Evolutionary conservation across 1,140 invertebrate genomes (phyloP).

Genomic region (Linepithema humile): DNA sequence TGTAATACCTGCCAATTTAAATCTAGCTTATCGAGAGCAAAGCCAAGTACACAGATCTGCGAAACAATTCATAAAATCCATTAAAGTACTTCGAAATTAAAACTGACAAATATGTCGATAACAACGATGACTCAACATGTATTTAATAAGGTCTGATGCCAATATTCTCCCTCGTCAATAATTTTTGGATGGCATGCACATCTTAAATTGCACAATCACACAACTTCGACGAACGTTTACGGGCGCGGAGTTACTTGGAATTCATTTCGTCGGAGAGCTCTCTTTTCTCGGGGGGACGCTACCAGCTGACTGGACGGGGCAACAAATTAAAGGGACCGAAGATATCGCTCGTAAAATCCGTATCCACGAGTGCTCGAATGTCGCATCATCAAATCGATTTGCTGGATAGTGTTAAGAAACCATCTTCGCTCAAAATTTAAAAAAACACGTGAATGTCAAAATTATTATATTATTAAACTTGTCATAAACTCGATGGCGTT

Average conservation of each 20-base stretch:
- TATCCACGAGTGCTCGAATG: not conserved
- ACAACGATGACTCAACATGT: not conserved
- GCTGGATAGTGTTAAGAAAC: too few relatives aligned
- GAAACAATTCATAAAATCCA: not conserved
- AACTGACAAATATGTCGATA: not conserved
- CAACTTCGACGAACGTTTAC: not conserved
- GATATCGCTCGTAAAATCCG: slow-evolving; percentile 51
- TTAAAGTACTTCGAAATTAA: not conserved
- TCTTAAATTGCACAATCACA: not conserved
- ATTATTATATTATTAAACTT: not conserved
- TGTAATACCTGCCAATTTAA: not conserved
- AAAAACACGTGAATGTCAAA: not conserved
- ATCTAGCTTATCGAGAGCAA: not conserved
- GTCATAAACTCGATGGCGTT: not conserved
- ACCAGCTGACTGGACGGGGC: slow-evolving; percentile 31
- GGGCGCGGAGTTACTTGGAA: slow-evolving; percentile 40
- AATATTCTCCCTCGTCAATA: not conserved
- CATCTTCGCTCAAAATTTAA: not conserved
- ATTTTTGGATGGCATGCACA: not conserved
- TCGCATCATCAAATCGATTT: slow-evolving; percentile 20
- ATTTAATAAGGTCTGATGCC: not conserved
- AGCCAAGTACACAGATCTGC: not conserved
- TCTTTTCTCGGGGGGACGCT: not conserved
- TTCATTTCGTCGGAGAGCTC: slow-evolving; percentile 18
- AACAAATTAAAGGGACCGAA: slow-evolving; percentile 30